Evolutionary conservation across 35 echinoderm and acorn worm genomes (phyloP), one percentile per base, ranked within the genome.

Genomic region (Apostichopus parvimensis): DNA sequence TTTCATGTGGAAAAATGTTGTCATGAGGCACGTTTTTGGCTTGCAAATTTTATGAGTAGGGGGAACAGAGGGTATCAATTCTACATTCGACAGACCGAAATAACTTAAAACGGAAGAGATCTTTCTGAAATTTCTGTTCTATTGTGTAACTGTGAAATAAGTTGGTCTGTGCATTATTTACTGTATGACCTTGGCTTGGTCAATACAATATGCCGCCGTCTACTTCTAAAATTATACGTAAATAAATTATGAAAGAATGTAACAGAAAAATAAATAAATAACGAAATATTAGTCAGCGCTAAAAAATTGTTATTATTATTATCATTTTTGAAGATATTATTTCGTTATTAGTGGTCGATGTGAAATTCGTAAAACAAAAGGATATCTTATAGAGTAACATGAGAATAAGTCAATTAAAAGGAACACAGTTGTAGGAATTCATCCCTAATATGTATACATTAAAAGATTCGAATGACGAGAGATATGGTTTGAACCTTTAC

Each of bases 1-100:
- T 17, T 6, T 56, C 52, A 55, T 56, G 79, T 82, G 79, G 79
- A 82, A 82, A 82, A 82, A 82, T 55, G 79, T 82, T 56, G 79
- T 45, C 55, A 54, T 54, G 34, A 55, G 55, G 24, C 79, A 82
- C 79, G 79, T 82, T 82, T 56, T 82, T 68, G 64, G 11, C 11
- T 68, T 68, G 64, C 11, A 68, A 68, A 68, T 14, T 68, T 68
- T 11, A 68, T 68, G 9, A 68, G 64, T 11, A 68, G 64, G 64
- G 34, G 64, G 9, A 68, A 68, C 64, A 68, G 64, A 68, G 64
- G 64, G 64, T 68, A 14, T 68, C 64, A 18, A 14, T 45, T 45
- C 34, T 45, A 45, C 34, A 45, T 45, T 45, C 34, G 34, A 45
- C 34, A 45, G 34, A 45, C 34, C 34, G 4, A 45, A 45, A 45